Evolutionary conservation across 2,113 vertebrate species (phyloP).

Genomic region (Thryonomys swinderianus): DNA sequence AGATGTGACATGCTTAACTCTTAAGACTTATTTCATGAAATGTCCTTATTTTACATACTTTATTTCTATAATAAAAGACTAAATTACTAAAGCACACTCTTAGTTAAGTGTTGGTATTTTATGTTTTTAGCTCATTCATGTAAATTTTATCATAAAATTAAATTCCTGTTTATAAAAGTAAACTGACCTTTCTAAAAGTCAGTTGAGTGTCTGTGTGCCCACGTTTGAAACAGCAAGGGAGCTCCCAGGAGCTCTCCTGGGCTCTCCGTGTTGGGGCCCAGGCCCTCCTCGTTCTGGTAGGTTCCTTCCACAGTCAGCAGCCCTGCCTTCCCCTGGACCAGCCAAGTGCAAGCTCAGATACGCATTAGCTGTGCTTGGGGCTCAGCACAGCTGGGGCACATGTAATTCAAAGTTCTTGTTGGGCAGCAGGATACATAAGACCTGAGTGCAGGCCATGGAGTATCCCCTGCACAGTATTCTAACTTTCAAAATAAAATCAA

Average conservation of each 20-base stretch:
- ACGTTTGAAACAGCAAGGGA: neutral
- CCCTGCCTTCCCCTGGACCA: neutral
- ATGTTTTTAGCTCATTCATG: neutral
- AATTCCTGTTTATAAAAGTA: neutral
- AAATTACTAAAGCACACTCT: neutral
- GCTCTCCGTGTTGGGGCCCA: neutral
- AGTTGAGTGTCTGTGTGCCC: neutral
- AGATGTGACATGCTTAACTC: neutral
- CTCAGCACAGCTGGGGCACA: neutral
- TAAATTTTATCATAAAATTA: neutral
- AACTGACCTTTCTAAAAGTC: neutral
- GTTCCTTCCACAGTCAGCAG: neutral
- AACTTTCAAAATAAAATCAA: constrained; percentile 48
- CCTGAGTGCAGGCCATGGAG: neutral
- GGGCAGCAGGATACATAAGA: neutral
- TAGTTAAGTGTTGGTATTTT: neutral
- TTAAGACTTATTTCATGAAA: neutral
- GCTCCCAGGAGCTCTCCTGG: neutral
- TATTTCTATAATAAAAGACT: neutral
- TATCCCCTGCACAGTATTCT: neutral
- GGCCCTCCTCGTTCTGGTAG: neutral
- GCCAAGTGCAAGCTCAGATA: neutral
- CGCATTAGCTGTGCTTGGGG: neutral
- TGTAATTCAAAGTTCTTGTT: neutral
- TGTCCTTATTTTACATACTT: neutral